Percentiles rank a stretch among this genome's conserved stretches.
phyloP scores from a whole-genome alignment of 2,888 invertebrate genomes.

The Lepidocyrtinus sp. region DNA sequence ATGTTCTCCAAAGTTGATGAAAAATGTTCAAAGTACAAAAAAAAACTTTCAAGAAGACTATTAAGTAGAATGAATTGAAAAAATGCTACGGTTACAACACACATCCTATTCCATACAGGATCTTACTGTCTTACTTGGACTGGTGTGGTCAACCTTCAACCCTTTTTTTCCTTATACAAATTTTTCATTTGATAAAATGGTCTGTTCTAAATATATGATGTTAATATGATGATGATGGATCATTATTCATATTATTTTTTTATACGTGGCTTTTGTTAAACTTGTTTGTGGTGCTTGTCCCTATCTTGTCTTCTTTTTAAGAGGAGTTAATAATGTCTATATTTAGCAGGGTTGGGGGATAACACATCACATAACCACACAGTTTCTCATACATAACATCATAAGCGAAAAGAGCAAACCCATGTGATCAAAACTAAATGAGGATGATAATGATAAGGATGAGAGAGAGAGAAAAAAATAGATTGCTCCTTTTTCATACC shows the following conservation, averaged over 20 bases:
- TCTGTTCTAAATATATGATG: not conserved
- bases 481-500: slow-evolving; percentile 10
- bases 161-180: slow-evolving; percentile 25
- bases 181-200: slow-evolving; percentile 9
- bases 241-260: slow-evolving; percentile 10
- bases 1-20: not conserved
- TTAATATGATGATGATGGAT: slow-evolving; percentile 16
- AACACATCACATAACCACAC: not conserved
- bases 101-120: not conserved
- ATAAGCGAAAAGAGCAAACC: slow-evolving; percentile 6
- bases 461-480: slow-evolving; percentile 6
- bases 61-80: too few relatives aligned
- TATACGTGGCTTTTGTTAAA: slow-evolving; percentile 13
- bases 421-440: slow-evolving; percentile 13
- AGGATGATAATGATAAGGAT: slow-evolving; percentile 5
- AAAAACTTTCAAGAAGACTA: too few relatives aligned
- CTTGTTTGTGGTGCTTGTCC: slow-evolving; percentile 1
- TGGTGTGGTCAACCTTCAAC: slow-evolving; percentile 57
- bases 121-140: too few relatives aligned
- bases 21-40: not conserved
- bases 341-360: slow-evolving; percentile 38
- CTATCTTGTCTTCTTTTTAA: slow-evolving; percentile 28
- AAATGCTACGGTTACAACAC: too few relatives aligned
- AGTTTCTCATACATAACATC: not conserved
- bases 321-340: slow-evolving; percentile 52